Conservation (phyloP, 2,888 invertebrate species). For the Sphaeridia pumilis region DNA sequence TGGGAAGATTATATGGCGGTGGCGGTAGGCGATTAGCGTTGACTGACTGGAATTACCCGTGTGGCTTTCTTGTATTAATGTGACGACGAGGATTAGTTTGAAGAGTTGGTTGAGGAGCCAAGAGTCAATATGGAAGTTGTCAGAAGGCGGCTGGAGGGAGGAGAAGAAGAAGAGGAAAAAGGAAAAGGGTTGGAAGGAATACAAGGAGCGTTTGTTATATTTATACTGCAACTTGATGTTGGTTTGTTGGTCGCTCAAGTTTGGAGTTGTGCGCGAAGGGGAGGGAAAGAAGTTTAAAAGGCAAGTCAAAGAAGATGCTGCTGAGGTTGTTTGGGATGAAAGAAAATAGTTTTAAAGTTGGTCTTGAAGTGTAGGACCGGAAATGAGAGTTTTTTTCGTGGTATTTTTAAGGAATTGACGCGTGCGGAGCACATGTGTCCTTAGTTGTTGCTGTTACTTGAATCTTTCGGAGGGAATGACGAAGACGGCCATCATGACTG, state of each 20-base stretch:
- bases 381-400: conserved; percentile 19
- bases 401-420: conserved; percentile 11
- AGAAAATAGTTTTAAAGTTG: conserved; percentile 13
- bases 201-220: conserved; percentile 4
- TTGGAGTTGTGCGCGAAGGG: background rate
- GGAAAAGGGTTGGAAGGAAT: background rate
- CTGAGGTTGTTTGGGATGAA: background rate
- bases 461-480: too few relatives aligned
- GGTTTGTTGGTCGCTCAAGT: background rate
- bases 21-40: too few relatives aligned
- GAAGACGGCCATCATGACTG: too few relatives aligned
- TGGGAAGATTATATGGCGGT: too few relatives aligned
- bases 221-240: background rate
- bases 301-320: background rate
- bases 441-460: too few relatives aligned
- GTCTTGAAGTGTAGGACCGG: conserved; percentile 13
- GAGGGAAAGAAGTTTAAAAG: background rate
- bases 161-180: background rate
- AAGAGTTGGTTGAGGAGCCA: too few relatives aligned
- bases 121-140: too few relatives aligned
- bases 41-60: too few relatives aligned
- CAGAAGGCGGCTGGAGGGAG: background rate
- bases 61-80: too few relatives aligned
- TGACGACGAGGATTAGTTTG: too few relatives aligned
- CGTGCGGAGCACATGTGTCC: conserved; percentile 17